Evolutionary conservation across 2,888 invertebrate genomes (phyloP), one percentile per base, ranked within the genome.

Genomic region (Crepidodera aurea): DNA sequence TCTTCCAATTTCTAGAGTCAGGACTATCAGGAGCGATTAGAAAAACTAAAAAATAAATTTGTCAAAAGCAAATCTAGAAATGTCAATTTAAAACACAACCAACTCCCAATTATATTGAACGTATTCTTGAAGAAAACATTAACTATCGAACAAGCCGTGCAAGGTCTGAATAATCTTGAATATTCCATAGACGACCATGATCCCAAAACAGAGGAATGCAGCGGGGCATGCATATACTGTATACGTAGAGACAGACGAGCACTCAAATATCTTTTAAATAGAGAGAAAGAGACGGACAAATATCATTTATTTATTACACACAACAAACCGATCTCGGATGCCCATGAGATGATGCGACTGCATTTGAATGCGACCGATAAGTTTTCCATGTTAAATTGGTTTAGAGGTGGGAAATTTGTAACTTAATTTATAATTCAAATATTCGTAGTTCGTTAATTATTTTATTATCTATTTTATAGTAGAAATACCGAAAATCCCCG

Each of bases 161-260:
- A 65, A 68, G 67, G 67, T 62, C 65, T 68, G 58, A 64, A 56
- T 62, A 69, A 61, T 22, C 25, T 44, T 44, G 44, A 44, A 44
- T 44, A 44, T 44, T 44, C 65, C 64, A 65, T 68, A 60, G 65
- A 53, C 57, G 71, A 69, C 71, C 71, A 60, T 71, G 71, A 71
- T 70, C 71, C 71, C 67, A 69, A 71, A 71, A 68, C 62, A 16
- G 57, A 63, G 67, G 71, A 71, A 71, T 71, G 71, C 62, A 66
- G 68, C 65, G 63, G 58, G 61, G 69, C 68, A 66, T 70, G 66
- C 64, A 60, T n/a, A n/a, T 65, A 48, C 54, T 42, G 42, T 19
- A 42, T 42, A 60, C 40, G 37, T 55, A 40, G 18, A 54, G 51
- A 19, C 34, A 54, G 54, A 42, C 37, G 15, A 50, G 40, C 13